Base-by-base conservation (phyloP, 2,113 vertebrate species). In the Phrynocephalus versicolor region DNA sequence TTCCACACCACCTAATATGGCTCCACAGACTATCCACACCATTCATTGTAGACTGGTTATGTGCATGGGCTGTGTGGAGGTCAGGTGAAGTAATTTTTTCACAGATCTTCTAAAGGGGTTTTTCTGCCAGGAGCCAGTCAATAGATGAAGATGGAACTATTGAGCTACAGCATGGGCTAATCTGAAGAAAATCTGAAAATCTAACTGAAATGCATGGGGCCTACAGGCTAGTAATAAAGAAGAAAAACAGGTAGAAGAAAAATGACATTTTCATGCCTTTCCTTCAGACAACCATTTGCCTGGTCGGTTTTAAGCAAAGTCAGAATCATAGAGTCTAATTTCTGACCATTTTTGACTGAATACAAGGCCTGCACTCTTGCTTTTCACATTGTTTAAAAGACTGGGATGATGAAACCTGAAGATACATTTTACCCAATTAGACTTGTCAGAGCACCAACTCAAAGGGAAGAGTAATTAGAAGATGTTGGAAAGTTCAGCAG, bases 291-390 rank as follows among this genome's bases (percentile, higher is more conserved):
- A 65, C 98, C 98, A 0, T 98, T 97, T 0, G 98, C 97, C 0
- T 97, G 97, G 0, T 81, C 98, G 9, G 87, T 98, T 4, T 85
- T 99, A 18, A 96, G 97, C 14, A 94, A 95, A 0, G 82, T 98
- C 30, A 98, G 98, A 92, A 98, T 97, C 0, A 5, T 98, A 55
- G 98, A 99, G 94, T 98, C 96, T 0, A 97, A 97, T 10, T 98
- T 98, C 98, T 93, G 95, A 0, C 97, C 98, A 0, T 80, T 98
- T 88, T 92, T 99, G 77, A 92, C 92, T 0, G 82, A 70, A 0
- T 85, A 97, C 89, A 55, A 85, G 88, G 93, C 94, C 93, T 78
- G 92, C 85, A 98, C 97, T 4, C 5, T 98, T 2, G 97, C 94
- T 0, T 25, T 97, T 79, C 98, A 98, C 81, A 94, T 99, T 0